Conservation (phyloP, 2,113 vertebrate genomes). For the Cavia porcellus region DNA sequence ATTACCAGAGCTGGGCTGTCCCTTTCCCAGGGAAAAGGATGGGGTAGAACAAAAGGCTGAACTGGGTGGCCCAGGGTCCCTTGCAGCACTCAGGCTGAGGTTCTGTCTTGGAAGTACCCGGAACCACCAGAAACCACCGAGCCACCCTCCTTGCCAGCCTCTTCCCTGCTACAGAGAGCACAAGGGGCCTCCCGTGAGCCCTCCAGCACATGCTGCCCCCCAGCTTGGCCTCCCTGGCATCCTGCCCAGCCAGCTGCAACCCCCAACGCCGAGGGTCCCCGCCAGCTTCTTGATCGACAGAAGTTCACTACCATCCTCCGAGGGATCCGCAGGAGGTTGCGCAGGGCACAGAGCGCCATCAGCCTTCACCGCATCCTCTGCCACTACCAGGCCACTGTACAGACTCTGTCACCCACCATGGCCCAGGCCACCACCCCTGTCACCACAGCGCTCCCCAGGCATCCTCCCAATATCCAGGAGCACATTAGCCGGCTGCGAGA, state of each 20-base stretch:
- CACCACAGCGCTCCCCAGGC: neutral
- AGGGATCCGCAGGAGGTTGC: neutral
- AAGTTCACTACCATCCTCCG: neutral
- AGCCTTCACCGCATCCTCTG: neutral
- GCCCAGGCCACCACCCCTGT: neutral
- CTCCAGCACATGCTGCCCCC: neutral
- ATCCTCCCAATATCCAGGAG: neutral
- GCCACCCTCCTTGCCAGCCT: neutral
- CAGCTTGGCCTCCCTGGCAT: neutral
- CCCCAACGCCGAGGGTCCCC: neutral
- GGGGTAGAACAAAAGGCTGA: constrained; percentile 35
- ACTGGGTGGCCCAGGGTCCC: constrained; percentile 28
- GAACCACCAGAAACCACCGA: neutral
- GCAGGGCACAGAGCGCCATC: neutral
- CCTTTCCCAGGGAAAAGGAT: neutral
- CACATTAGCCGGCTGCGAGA: neutral
- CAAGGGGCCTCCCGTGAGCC: neutral
- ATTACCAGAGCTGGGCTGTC: neutral
- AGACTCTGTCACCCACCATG: neutral
- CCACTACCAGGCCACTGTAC: neutral
- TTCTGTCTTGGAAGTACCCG: constrained; percentile 68
- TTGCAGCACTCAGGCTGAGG: constrained; percentile 64
- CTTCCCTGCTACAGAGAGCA: neutral
- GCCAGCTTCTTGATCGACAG: neutral
- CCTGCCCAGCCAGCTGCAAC: neutral